Conservation (phyloP, 2,113 vertebrate genomes). For the Marcusenius ussheri region DNA sequence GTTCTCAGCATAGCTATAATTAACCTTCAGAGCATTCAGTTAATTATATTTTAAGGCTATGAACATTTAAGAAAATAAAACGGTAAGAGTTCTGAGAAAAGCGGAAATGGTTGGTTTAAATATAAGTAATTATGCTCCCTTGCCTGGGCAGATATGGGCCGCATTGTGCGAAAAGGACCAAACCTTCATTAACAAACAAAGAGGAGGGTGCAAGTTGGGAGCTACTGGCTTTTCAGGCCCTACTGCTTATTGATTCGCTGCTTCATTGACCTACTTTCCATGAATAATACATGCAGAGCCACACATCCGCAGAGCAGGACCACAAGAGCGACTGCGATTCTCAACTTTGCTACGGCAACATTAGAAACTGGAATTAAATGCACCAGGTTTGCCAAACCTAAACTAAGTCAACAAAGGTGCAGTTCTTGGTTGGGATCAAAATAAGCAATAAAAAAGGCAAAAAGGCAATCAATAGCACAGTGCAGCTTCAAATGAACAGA, state of each 20-base stretch:
- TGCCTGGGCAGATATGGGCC: background rate
- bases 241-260: conserved; percentile 40
- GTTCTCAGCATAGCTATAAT: background rate
- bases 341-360: background rate
- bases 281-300: conserved; percentile 59
- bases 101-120: background rate
- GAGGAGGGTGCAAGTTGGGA: background rate
- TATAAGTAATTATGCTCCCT: background rate
- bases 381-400: background rate
- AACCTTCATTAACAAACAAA: conserved; percentile 3
- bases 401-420: background rate
- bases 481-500: background rate
- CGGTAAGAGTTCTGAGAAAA: background rate
- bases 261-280: conserved; percentile 57
- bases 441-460: background rate
- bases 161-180: background rate
- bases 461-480: background rate
- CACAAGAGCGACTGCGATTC: background rate
- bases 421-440: background rate
- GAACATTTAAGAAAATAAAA: background rate
- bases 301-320: conserved; percentile 38
- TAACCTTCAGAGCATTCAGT: background rate
- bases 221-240: background rate
- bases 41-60: conserved; percentile 1
- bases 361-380: background rate